Evolutionary conservation across 2,797 vertebrate genomes (phyloP), one percentile per base, ranked within the genome.

Genomic region (Phataginus tricuspis): DNA sequence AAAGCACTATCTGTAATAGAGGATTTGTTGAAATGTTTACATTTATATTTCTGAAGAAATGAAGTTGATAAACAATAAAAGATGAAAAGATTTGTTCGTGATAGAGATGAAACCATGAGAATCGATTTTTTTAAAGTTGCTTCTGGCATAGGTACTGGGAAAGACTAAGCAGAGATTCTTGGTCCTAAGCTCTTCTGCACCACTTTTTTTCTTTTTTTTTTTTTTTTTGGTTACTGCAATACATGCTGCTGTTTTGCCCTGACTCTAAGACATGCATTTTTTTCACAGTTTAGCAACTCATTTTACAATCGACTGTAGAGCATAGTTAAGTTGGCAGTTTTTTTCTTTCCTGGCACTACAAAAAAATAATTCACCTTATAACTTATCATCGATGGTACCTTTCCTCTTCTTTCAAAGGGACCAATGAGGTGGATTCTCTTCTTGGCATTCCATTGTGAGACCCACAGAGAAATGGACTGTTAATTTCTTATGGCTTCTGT

Each of bases 281-380:
- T 57, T 71, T 31, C n/a, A 68, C 68, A 86, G 74, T 78, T 90
- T 49, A 84, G 34, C n/a, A 8, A 16, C 27, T 34, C 13, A 27
- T 55, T 86, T 79, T 77, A 83, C 61, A 23, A 68, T 27, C 42
- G 45, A 57, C 42, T 5, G 15, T 25, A 59, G 25, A 85, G 59
- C 7, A 31, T 16, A n/a, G 18, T 68, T n/a, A 90, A 84, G 64
- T 31, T 77, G 45, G 23, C n/a, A 84, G 55, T 7, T 31, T 51
- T 45, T 72, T 77, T 55, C 45, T 72, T 85, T 34, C 79, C 71
- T 75, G 49, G 61, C 23, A n/a, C 74, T 68, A 45, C 37, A 37
- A 31, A 75, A 88, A 90, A 92, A 45, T 10, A 79, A 31, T 27
- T 94, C 77, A 23, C 93, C 61, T 71, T 59, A 27, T 39, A 59